Base-by-base conservation (phyloP, 2,888 invertebrate genomes). In the Eulithis testata region DNA sequence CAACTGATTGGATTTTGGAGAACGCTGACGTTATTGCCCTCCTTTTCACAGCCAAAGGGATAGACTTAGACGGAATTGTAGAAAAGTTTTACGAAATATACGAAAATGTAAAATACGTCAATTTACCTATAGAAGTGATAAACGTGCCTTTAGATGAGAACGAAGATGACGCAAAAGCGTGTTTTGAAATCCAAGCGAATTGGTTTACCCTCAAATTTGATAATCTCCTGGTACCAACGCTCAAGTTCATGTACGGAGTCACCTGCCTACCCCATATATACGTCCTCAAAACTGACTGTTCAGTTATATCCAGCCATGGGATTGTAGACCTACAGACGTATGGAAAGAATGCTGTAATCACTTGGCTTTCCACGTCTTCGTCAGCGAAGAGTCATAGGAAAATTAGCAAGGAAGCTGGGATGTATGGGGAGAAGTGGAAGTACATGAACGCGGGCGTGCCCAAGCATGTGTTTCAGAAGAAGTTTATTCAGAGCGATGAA, bases 81-180 rank as follows among this genome's bases (percentile, higher is more conserved):
- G 44, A 73, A 0, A 84, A 86, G n/a, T 91, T 93, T 74, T 90
- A 82, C 71, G 74, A 76, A 11, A 86, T 87, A 4, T 93, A 91
- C 70, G 92, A 91, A 72, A 84, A 77, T 43, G 78, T 84, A 0
- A 92, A 91, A 66, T 75, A 77, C 12, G 53, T 75, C 0, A 88
- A 90, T 66, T 21, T 91, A 1, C 90, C 91, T 0, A 75, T 92
- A 45, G 92, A 93, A 81, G 92, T 93, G 0, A 83, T 93, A 3
- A 81, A 90, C 44, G 69, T 91, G 0, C 89, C 92, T 0, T 75
- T 89, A 77, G 92, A 92, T 45, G 86, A 86, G 0, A 80, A 63
- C 0, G 76, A 83, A 55, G 72, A 74, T 2, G 83, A 86, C 0
- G 86, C 84, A 77, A 59, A 60, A 12, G 56, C 63, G 0, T 79